These are phyloP conservation scores for Lycaena phlaeas DNA, from an alignment of 2,888 invertebrate genomes.

Conservation along the genomic window DNA sequence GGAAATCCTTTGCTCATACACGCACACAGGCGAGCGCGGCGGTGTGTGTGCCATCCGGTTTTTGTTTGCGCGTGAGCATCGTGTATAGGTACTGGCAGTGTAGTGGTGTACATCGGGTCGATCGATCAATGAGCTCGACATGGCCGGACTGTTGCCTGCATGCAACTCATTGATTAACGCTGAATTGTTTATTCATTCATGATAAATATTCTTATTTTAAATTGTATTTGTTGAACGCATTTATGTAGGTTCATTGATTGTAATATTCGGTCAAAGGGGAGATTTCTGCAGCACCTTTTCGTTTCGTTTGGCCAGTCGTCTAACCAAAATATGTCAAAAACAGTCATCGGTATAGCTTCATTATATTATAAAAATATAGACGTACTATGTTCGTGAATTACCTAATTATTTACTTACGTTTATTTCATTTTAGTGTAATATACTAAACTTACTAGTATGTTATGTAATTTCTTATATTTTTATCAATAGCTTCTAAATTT, in stretches of 20 bases:
- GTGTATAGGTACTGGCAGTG: constrained; percentile 35
- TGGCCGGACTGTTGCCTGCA: constrained; percentile 62
- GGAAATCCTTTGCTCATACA: constrained; percentile 64
- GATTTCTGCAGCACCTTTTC: constrained; percentile 3
- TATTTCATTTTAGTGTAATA: too few relatives aligned
- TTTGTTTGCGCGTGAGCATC: constrained; percentile 46
- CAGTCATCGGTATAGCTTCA: too few relatives aligned
- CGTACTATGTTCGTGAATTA: too few relatives aligned
- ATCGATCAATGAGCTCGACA: constrained; percentile 72
- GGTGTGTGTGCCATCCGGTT: constrained; percentile 67
- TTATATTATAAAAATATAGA: too few relatives aligned
- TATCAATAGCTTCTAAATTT: too few relatives aligned
- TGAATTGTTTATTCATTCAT: constrained; percentile 72
- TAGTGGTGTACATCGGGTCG: constrained; percentile 53
- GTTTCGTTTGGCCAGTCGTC: too few relatives aligned
- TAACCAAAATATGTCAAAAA: too few relatives aligned
- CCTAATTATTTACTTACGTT: too few relatives aligned
- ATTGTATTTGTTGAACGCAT: constrained; percentile 43
- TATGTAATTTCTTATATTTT: too few relatives aligned
- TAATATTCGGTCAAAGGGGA: not conserved
- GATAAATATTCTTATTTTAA: constrained; percentile 60
- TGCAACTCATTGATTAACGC: constrained; percentile 72
- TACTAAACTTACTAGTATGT: too few relatives aligned
- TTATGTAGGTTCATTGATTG: constrained; percentile 13
- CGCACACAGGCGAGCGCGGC: constrained; percentile 36